Conservation (phyloP, 2,113 vertebrate genomes). For the Eleginops maclovinus region DNA sequence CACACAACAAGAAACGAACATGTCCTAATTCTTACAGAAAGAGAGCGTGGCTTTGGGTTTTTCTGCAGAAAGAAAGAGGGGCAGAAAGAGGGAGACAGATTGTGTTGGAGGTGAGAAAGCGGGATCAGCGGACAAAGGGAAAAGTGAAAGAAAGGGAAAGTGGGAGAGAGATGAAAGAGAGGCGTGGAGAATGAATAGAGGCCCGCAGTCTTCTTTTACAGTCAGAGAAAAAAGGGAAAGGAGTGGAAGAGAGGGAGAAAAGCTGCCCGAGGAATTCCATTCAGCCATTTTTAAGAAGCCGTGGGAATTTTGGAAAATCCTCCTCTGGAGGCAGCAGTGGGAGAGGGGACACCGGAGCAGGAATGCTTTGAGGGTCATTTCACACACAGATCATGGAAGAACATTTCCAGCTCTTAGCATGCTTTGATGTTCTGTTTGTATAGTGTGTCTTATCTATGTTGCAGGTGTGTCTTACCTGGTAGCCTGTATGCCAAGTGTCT, state of each 20-base stretch:
- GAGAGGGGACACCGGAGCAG: conserved; percentile 2
- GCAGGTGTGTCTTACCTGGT: too few species aligned
- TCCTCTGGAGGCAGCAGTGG: background rate
- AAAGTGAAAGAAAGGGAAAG: background rate
- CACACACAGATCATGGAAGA: background rate
- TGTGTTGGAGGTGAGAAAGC: background rate
- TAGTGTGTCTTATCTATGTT: too few species aligned
- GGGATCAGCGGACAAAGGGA: background rate
- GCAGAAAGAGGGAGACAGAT: background rate
- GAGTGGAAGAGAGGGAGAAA: conserved; percentile 30
- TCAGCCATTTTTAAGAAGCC: conserved; percentile 55
- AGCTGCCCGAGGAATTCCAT: conserved; percentile 66
- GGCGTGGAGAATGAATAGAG: conserved; percentile 39
- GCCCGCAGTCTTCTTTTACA: conserved; percentile 32
- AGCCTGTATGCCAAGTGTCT: too few species aligned
- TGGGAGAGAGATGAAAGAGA: conserved; percentile 51
- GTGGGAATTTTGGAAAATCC: conserved; percentile 54
- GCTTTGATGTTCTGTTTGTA: too few species aligned
- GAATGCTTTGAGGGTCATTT: conserved; percentile 23
- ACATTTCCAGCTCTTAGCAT: background rate
- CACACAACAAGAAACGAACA: conserved; percentile 14
- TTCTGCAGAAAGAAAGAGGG: background rate
- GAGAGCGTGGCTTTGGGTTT: background rate
- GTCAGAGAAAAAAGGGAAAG: background rate
- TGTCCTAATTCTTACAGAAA: background rate